Conservation (phyloP, 2,113 vertebrate genomes). For the Embiotoca jacksoni region DNA sequence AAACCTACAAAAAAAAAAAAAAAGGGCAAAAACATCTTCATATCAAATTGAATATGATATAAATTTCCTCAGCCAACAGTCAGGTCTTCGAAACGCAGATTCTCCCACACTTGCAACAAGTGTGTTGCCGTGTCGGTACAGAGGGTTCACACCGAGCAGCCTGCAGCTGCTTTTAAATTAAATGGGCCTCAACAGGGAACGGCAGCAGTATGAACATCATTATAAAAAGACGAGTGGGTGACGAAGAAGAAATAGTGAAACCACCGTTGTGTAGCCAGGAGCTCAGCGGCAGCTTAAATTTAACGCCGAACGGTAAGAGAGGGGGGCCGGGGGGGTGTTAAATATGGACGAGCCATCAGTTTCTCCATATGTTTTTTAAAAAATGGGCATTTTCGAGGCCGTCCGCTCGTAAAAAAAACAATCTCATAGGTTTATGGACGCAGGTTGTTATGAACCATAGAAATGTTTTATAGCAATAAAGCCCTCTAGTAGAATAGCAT, state of each 20-base stretch:
- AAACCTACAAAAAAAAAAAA: neutral
- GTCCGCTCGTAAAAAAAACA: too few relatives aligned
- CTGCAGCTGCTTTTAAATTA: neutral
- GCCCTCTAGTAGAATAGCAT: too few relatives aligned
- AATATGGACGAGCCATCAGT: neutral
- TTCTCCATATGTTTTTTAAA: too few relatives aligned
- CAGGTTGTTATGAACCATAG: too few relatives aligned
- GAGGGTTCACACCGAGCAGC: neutral
- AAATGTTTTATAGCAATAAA: too few relatives aligned
- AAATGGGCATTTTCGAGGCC: too few relatives aligned
- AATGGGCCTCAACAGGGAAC: neutral
- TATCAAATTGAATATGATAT: slow-evolving; percentile 2
- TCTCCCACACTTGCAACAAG: neutral
- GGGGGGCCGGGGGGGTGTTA: neutral
- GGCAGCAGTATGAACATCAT: neutral
- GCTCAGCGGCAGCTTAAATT: neutral
- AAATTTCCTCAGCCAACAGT: neutral
- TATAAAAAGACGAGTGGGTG: slow-evolving; percentile 1
- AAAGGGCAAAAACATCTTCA: neutral
- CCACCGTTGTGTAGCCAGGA: slow-evolving; percentile 1
- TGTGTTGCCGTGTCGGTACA: neutral
- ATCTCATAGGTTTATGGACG: too few relatives aligned
- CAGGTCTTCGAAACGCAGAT: neutral
- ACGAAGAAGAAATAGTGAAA: neutral
- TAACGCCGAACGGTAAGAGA: neutral